Evolutionary conservation across 2,113 vertebrate genomes (phyloP).

Genomic region (Sclerurus mexicanus): DNA sequence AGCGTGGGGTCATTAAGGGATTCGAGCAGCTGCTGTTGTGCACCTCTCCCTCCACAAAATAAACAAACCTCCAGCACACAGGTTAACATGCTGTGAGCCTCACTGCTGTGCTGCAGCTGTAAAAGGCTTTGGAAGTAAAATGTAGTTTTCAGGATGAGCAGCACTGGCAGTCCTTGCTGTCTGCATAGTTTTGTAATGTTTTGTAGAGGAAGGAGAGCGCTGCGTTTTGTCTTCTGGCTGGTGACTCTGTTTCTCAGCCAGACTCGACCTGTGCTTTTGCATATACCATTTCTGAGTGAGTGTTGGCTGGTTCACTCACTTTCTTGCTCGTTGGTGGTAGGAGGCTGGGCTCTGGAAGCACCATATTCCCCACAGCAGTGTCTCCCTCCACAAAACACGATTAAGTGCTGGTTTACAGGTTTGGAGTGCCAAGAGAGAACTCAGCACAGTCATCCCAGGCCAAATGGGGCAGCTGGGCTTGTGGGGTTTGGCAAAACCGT

Average conservation of each 20-base stretch:
- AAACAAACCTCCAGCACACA: not conserved
- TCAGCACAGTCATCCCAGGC: not conserved
- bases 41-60: not conserved
- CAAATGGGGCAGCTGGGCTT: not conserved
- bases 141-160: not conserved
- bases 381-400: not conserved
- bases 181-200: not conserved
- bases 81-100: not conserved
- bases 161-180: not conserved
- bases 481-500: not conserved
- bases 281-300: not conserved
- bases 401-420: not conserved
- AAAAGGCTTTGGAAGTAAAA: not conserved
- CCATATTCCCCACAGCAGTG: not conserved
- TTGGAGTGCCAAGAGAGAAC: not conserved
- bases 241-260: not conserved
- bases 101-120: not conserved
- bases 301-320: not conserved
- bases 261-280: not conserved
- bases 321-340: not conserved
- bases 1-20: not conserved
- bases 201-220: not conserved
- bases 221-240: not conserved
- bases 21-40: not conserved
- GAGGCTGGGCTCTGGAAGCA: not conserved